A percentile compares a stretch with the other conserved stretches of the same genome.
These are phyloP conservation scores for Muscidifurax raptorellus DNA, from an alignment of 1,140 invertebrate species.

Conservation along the genomic window DNA sequence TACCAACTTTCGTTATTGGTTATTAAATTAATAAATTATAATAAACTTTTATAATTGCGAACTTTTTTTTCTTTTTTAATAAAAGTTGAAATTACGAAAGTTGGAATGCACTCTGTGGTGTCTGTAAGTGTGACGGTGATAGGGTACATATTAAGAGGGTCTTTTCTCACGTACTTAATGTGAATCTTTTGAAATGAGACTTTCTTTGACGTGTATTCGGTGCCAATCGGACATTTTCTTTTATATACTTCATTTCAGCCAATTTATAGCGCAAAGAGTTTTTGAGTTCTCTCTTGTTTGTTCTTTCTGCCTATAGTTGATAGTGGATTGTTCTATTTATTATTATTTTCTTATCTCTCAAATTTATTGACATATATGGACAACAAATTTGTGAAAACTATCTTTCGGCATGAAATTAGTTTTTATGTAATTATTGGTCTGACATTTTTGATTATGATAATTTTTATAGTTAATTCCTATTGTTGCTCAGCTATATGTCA, in stretches of 20 bases:
- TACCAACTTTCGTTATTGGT: conserved; percentile 35
- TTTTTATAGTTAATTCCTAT: conserved; percentile 59
- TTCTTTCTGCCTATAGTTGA: conserved; percentile 26
- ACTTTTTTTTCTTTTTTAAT: neutral
- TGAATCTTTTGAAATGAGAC: neutral
- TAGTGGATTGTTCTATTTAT: conserved; percentile 19
- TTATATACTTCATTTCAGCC: conserved; percentile 6
- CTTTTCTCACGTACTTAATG: conserved; percentile 11
- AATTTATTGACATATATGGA: conserved; percentile 42
- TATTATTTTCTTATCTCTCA: conserved; percentile 37
- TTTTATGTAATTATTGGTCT: conserved; percentile 48
- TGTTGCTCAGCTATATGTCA: conserved; percentile 59
- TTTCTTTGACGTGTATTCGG: conserved; percentile 18
- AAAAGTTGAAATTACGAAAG: conserved; percentile 18
- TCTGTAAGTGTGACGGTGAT: conserved; percentile 66
- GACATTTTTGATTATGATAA: neutral
- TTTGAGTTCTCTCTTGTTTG: conserved; percentile 50
- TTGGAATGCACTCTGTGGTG: conserved; percentile 33
- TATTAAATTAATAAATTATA: conserved; percentile 29
- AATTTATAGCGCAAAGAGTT: conserved; percentile 22
- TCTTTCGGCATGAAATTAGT: conserved; percentile 79
- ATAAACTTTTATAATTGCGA: conserved; percentile 20
- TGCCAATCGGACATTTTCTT: neutral
- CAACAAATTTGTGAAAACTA: conserved; percentile 52
- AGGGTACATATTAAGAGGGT: conserved; percentile 65